Base-by-base conservation (phyloP, 2,113 vertebrate genomes). In the Ardeotis arabs region DNA sequence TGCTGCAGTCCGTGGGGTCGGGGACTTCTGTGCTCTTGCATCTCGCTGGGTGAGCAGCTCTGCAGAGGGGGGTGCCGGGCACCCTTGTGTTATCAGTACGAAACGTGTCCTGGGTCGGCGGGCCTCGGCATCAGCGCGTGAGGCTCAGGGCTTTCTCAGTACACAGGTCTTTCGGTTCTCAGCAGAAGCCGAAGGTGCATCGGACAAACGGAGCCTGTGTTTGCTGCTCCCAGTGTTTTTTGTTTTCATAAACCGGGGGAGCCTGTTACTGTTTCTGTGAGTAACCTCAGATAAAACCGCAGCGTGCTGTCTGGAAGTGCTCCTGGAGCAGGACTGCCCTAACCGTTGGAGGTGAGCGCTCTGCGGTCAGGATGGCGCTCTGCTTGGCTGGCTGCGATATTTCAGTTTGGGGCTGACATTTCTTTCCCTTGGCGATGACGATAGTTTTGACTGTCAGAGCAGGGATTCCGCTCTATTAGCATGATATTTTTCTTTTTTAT, bases 111-210 rank as follows among this genome's bases (percentile, higher is more conserved):
- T 6, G 19, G 24, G 9, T 28, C 21, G 8, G 33, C 10, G 31
- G 45, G 29, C 22, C 33, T 21, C 2, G 1, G 9, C 6, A 0
- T 6, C 7, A 0, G 7, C 18, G 11, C 2, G 4, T 3, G 69
- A 14, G 50, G 59, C 64, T 69, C 56, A 4, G 45, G 28, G 2
- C 39, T 58, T 37, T 9, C 67, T 73, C 44, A 0, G 0, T 37
- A 15, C 44, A 5, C 15, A 2, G 58, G 19, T 35, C 6, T 31
- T 78, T 23, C 6, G 3, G 44, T 52, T 63, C 70, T 47, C 14
- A 9, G 87, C 84, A 50, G 84, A 25, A 86, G 76, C 74, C 62
- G 12, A 12, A 55, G 89, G 66, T 68, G 82, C 28, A 2, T 14
- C 60, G 90, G 58, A 66, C 52, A 19, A 31, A 3, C 1, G 35